A percentile compares a stretch with the other conserved stretches of the same genome.
These are phyloP conservation scores for Amblyjoppa fuscipennis DNA, from an alignment of 2,888 invertebrate genomes.

Conservation along the genomic window DNA sequence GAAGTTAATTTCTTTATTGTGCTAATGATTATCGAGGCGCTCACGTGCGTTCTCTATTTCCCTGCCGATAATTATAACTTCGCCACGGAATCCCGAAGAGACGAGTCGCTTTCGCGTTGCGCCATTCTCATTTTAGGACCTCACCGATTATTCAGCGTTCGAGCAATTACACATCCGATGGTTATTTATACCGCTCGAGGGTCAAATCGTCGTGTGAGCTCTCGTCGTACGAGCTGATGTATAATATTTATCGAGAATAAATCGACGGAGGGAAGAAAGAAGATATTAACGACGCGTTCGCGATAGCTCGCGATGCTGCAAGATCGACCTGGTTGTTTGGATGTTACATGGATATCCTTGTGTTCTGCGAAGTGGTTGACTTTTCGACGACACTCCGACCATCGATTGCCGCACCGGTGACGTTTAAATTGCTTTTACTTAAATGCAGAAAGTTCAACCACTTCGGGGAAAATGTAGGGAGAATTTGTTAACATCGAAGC, in stretches of 20 bases:
- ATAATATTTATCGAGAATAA: conserved; percentile 9
- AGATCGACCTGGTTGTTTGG: neutral
- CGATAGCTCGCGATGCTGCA: neutral
- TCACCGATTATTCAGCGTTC: neutral
- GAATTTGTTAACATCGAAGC: neutral
- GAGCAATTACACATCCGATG: conserved; percentile 38
- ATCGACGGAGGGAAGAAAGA: conserved; percentile 35
- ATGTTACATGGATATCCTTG: neutral
- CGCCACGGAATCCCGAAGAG: neutral
- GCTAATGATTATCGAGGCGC: neutral
- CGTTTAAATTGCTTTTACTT: too few species aligned
- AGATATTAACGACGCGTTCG: conserved; percentile 12
- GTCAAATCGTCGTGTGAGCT: conserved; percentile 36
- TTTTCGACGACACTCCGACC: neutral
- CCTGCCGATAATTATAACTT: conserved; percentile 24
- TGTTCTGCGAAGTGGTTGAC: neutral
- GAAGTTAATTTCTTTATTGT: neutral
- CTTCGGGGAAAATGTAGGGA: neutral
- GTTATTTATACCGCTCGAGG: conserved; percentile 28
- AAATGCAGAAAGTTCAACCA: too few species aligned
- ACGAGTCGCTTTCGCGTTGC: conserved; percentile 37
- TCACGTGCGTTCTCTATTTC: conserved; percentile 6
- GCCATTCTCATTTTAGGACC: conserved; percentile 47
- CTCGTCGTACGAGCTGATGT: conserved; percentile 16
- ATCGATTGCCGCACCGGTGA: too few species aligned